These are phyloP conservation scores for Cataglyphis cursor DNA, from an alignment of 2,888 invertebrate genomes.

Conservation along the genomic window DNA sequence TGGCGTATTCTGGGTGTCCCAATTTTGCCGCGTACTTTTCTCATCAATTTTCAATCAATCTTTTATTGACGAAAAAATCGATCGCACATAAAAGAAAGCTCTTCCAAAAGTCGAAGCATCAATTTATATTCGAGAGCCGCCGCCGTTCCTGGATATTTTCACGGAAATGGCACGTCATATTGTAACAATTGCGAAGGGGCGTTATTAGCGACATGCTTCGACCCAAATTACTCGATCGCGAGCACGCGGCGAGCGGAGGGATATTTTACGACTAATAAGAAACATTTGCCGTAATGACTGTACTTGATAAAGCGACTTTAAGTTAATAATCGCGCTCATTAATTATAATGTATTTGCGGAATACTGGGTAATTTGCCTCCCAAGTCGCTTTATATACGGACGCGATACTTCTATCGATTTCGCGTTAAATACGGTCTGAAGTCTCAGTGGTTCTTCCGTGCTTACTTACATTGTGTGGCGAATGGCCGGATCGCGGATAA, in stretches of 20 bases:
- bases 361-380: slow-evolving; percentile 32
- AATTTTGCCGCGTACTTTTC: slow-evolving; percentile 21
- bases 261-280: slow-evolving; percentile 60
- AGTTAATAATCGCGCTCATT: slow-evolving; percentile 62
- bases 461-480: slow-evolving; percentile 10
- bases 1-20: background rate
- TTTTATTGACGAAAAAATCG: slow-evolving; percentile 9
- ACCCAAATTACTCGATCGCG: slow-evolving; percentile 43
- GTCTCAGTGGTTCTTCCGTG: slow-evolving; percentile 10
- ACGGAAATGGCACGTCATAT: slow-evolving; percentile 20
- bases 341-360: slow-evolving; percentile 47
- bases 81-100: background rate
- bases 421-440: slow-evolving; percentile 6
- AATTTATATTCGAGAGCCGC: background rate
- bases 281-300: slow-evolving; percentile 47
- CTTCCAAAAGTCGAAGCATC: background rate
- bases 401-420: slow-evolving; percentile 27
- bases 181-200: slow-evolving; percentile 31
- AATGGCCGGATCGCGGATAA: slow-evolving; percentile 26
- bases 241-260: slow-evolving; percentile 45
- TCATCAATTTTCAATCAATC: background rate
- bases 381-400: too few species aligned
- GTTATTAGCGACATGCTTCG: slow-evolving; percentile 53
- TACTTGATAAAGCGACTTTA: slow-evolving; percentile 57
- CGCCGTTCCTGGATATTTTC: background rate